A percentile compares a stretch with the other conserved stretches of the same genome.
These are phyloP conservation scores for Epinephelus moara DNA, from an alignment of 2,113 vertebrate species.

Conservation along the genomic window DNA sequence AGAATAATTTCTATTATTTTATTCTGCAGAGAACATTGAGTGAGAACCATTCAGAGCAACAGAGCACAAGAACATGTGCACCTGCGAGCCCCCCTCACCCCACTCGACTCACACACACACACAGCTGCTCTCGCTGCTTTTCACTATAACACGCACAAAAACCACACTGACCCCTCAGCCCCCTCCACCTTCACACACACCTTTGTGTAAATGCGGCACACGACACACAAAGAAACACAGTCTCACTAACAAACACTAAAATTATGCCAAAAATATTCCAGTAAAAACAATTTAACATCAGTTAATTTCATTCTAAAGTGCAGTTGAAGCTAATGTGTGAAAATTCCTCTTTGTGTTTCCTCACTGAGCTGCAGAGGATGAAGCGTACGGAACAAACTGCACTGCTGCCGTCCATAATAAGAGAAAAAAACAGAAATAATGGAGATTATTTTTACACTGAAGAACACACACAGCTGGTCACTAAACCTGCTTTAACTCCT, in stretches of 20 bases:
- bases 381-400: neutral
- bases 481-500: neutral
- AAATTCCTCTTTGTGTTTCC: neutral
- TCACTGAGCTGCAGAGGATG: neutral
- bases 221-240: neutral
- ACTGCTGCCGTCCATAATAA: too few relatives aligned
- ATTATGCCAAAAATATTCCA: neutral
- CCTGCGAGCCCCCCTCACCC: slow-evolving; percentile 15
- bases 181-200: neutral
- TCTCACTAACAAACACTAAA: neutral
- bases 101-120: neutral
- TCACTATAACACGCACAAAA: slow-evolving; percentile 24
- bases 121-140: slow-evolving; percentile 34
- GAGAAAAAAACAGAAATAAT: too few relatives aligned
- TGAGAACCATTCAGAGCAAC: slow-evolving; percentile 14
- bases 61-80: slow-evolving; percentile 20
- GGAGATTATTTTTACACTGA: neutral
- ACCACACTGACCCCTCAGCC: neutral
- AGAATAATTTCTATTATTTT: neutral
- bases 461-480: neutral
- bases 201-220: neutral
- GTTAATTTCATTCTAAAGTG: neutral
- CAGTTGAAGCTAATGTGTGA: neutral
- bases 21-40: neutral
- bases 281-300: neutral